Evolutionary conservation across 2,113 vertebrate species (phyloP), one percentile per base, ranked within the genome.

Genomic region (Thomomys bottae): DNA sequence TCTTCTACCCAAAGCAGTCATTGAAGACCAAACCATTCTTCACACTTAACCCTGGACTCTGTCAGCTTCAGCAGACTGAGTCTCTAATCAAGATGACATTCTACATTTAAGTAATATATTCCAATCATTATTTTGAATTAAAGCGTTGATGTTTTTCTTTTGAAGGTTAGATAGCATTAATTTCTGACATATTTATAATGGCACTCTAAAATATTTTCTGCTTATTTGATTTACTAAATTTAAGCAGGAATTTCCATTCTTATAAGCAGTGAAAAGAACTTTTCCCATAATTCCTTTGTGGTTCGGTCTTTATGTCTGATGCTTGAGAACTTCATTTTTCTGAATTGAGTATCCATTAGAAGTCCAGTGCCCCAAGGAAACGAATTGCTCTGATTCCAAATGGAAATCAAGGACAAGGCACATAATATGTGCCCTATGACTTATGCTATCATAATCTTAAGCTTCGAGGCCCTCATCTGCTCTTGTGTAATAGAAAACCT

Each of bases 1-100:
- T 70, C 80, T 45, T 84, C 28, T 18, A 40, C 8, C 32, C 92
- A 93, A 95, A 94, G 76, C 90, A n/a, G n/a, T n/a, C n/a, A 66
- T 87, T 93, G 90, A 93, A 54, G 57, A 32, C 42, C 77, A 92
- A 92, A 92, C 88, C 63, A 95, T 95, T 83, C 92, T 80, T 95
- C 86, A 77, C 80, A 95, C 76, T 88, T 93, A 80, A 49, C 76
- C 28, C 84, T 85, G 9, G 12, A 28, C 0, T 11, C 87, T 90
- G 87, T 87, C 88, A 89, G 45, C 40, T 64, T 45, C 36, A 26
- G 34, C 79, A 15, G n/a, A 81, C 3, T 23, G 8, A 82, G 34
- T 84, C 66, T 95, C 63, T 36, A 30, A 40, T 84, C 28, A 24
- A 54, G 68, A 38, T 84, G 63, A 77, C 87, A 64, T 42, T 87